Evolutionary conservation across 2,113 vertebrate species (phyloP).

Genomic region (Elephas maximus): DNA sequence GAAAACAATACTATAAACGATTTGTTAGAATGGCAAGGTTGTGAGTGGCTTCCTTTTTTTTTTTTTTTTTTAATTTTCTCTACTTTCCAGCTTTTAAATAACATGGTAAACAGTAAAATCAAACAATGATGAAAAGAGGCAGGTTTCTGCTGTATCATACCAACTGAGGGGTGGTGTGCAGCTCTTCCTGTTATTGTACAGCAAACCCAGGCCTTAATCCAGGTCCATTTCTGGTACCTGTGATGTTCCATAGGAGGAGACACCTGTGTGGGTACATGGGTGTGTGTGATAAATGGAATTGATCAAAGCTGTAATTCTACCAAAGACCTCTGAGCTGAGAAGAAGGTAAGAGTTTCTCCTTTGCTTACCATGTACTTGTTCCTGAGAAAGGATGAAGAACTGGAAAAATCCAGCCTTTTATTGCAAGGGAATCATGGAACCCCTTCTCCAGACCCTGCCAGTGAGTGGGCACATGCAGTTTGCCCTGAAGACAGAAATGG

Average conservation of each 20-base stretch:
- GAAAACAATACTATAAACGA: neutral
- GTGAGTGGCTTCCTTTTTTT: neutral
- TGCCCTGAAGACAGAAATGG: neutral
- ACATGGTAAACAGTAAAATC: neutral
- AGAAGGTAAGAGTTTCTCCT: neutral
- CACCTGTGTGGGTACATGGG: neutral
- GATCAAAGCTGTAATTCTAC: neutral
- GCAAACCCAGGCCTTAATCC: neutral
- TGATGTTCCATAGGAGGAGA: neutral
- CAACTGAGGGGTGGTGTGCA: neutral
- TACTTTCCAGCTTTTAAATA: neutral
- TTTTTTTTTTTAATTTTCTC: neutral
- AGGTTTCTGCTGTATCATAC: neutral
- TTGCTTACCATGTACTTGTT: neutral
- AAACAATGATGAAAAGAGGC: neutral
- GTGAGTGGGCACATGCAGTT: too few species aligned
- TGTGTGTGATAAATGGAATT: neutral
- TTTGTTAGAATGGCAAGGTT: neutral
- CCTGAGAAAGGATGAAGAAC: neutral
- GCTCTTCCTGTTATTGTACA: neutral
- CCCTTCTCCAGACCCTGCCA: neutral
- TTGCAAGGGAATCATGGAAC: neutral
- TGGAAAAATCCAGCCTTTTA: neutral
- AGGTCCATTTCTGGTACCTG: neutral
- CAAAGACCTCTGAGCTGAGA: neutral